Base-by-base conservation (phyloP, 2,888 invertebrate genomes). In the Agrochola macilenta region DNA sequence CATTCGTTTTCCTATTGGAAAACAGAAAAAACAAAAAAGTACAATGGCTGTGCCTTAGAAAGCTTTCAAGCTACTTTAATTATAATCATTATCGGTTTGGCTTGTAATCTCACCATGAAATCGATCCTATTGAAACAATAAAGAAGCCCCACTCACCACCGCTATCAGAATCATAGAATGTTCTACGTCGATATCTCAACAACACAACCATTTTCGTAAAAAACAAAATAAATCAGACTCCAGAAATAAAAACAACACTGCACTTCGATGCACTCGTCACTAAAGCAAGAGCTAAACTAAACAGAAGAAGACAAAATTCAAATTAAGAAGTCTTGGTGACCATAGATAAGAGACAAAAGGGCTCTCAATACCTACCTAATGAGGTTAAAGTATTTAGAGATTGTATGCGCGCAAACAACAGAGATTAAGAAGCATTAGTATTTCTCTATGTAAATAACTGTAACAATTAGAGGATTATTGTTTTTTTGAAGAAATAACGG, bases 321-420 rank as follows among this genome's bases (percentile, higher is more conserved):
- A 83, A 82, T 64, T 52, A 82, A 66, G 78, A 84, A 87, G 77
- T 66, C 69, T 82, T 7, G 65, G 65, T 60, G 64, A 43, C 76
- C 78, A 82, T 66, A 74, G 87, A 90, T 87, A 88, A 89, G 63
- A 78, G 60, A 83, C 84, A 83, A 80, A 82, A 74, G 76, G 81
- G 73, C 77, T 76, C 74, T 72, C 78, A 86, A 80, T 81, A 73
- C 43, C 79, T 81, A 74, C 43, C 79, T 90, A 91, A 91, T 88
- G 90, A 88, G 87, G 76, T 69, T 84, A 79, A 87, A 87, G 83
- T 88, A 86, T 82, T 86, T 84, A 86, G 72, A 83, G 85, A 85
- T 83, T 81, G 77, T 79, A 69, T 69, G 74, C 58, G 69, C 61
- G 70, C 70, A 77, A 86, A 86, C 84, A 88, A 86, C n/a, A 79